These are phyloP conservation scores for Apeira syringaria DNA, from an alignment of 2,888 invertebrate genomes.

Conservation along the genomic window DNA sequence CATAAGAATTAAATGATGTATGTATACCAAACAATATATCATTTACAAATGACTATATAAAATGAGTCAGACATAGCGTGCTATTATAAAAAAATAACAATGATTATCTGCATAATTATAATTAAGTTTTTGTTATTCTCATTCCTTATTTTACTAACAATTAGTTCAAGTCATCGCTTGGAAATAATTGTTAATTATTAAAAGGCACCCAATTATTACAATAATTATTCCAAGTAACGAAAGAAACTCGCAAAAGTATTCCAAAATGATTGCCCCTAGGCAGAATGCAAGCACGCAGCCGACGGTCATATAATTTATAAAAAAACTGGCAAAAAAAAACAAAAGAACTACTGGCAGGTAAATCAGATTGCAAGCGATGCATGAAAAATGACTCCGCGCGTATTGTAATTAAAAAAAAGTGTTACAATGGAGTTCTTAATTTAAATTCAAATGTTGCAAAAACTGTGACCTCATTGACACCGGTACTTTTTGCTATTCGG, in stretches of 20 bases:
- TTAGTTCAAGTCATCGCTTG: constrained; percentile 1
- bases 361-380: constrained; percentile 81
- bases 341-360: constrained; percentile 63
- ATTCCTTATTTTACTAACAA: neutral
- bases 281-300: constrained; percentile 42
- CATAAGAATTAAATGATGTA: too few relatives aligned
- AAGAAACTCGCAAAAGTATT: constrained; percentile 35
- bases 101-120: too few relatives aligned
- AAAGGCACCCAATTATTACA: constrained; percentile 44
- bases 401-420: constrained; percentile 72
- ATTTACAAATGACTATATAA: too few relatives aligned
- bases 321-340: constrained; percentile 40
- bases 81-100: too few relatives aligned
- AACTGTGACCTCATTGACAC: constrained; percentile 37
- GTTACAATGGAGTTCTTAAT: constrained; percentile 69
- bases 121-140: too few relatives aligned
- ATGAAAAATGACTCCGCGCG: constrained; percentile 78
- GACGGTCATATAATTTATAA: constrained; percentile 38
- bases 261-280: constrained; percentile 40
- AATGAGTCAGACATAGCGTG: too few relatives aligned
- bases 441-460: constrained; percentile 69
- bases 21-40: too few relatives aligned
- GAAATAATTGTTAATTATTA: constrained; percentile 36
- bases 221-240: constrained; percentile 35
- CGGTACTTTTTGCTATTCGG: constrained; percentile 29